Evolutionary conservation across 2,888 invertebrate genomes (phyloP).

Genomic region (Limnephilus auricula): DNA sequence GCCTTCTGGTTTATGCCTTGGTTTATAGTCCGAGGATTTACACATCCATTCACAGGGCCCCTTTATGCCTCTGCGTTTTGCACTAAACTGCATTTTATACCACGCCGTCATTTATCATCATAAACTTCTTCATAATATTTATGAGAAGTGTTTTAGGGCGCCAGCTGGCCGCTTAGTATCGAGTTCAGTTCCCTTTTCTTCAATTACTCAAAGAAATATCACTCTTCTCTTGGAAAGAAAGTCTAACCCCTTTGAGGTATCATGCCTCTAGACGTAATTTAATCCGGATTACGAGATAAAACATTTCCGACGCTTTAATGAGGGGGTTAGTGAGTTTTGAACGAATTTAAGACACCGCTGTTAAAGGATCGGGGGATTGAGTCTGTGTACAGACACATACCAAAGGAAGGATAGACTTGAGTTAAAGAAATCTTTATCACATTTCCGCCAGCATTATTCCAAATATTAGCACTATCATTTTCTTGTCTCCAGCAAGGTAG

Average conservation of each 20-base stretch:
- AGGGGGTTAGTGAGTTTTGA: slow-evolving; percentile 24
- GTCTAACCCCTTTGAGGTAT: slow-evolving; percentile 45
- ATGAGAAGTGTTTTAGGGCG: slow-evolving; percentile 56
- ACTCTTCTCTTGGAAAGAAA: slow-evolving; percentile 22
- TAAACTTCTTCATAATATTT: slow-evolving; percentile 61
- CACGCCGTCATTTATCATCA: slow-evolving; percentile 58
- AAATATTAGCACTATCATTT: neutral
- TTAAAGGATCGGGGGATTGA: neutral
- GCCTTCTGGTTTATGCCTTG: neutral
- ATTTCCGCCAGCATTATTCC: neutral
- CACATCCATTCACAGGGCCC: slow-evolving; percentile 37
- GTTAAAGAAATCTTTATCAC: neutral
- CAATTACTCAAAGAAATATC: slow-evolving; percentile 53
- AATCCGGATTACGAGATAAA: slow-evolving; percentile 51
- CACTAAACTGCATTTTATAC: slow-evolving; percentile 60
- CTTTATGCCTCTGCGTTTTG: slow-evolving; percentile 22
- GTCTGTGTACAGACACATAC: neutral
- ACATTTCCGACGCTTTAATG: slow-evolving; percentile 32
- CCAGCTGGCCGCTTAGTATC: slow-evolving; percentile 46
- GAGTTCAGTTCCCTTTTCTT: slow-evolving; percentile 52
- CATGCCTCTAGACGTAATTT: slow-evolving; percentile 52
- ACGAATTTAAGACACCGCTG: slow-evolving; percentile 9
- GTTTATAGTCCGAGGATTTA: slow-evolving; percentile 29
- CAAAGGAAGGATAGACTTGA: neutral
- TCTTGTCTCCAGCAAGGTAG: too few species aligned